These are phyloP conservation scores for Pachycephus smyrnensis DNA, from an alignment of 2,888 invertebrate genomes.

Conservation along the genomic window DNA sequence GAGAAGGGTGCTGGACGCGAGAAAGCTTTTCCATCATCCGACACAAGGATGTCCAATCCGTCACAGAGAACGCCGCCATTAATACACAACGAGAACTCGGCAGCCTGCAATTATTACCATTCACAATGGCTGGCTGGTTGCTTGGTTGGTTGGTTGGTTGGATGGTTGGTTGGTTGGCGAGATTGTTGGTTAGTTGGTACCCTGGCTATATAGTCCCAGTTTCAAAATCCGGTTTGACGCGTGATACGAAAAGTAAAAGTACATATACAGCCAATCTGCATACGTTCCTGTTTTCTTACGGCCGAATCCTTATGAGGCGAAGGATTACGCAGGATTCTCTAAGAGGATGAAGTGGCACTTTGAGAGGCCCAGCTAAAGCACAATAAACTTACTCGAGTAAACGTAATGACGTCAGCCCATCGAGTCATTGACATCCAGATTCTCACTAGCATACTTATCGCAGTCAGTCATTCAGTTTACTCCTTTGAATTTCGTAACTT, in stretches of 20 bases:
- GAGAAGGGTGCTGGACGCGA: conserved; percentile 10
- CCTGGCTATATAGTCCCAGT: conserved; percentile 25
- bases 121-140: conserved; percentile 18
- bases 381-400: background rate
- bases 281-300: background rate
- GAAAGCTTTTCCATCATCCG: conserved; percentile 36
- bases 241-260: conserved; percentile 47
- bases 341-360: background rate
- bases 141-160: background rate
- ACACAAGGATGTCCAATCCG: background rate
- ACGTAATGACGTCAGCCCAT: background rate
- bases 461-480: background rate
- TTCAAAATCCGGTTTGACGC: conserved; percentile 44
- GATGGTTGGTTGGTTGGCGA: too few relatives aligned
- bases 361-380: background rate
- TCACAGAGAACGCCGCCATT: background rate
- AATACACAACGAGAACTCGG: conserved; percentile 1
- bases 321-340: background rate
- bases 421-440: background rate
- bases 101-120: conserved; percentile 19
- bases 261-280: background rate
- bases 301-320: background rate
- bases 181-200: background rate
- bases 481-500: background rate
- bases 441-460: background rate